phyloP scores from a whole-genome alignment of 2,113 vertebrate species.

The Dasyornis broadbenti region DNA sequence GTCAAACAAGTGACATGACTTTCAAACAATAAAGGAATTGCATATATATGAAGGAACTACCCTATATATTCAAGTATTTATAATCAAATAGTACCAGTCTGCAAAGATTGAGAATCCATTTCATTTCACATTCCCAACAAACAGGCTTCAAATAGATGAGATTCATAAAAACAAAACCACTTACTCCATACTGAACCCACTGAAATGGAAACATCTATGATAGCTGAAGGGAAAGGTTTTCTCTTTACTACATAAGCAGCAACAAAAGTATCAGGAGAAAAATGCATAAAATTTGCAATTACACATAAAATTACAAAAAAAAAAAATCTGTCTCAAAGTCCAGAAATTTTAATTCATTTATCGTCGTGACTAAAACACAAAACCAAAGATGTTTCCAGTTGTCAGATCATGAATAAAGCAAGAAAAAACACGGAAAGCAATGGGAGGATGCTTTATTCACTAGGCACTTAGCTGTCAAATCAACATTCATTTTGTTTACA shows the following conservation, averaged over 20 bases:
- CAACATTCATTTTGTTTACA: slow-evolving; percentile 71
- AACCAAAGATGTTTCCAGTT: slow-evolving; percentile 55
- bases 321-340: background rate
- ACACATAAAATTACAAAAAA: background rate
- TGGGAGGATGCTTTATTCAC: slow-evolving; percentile 46
- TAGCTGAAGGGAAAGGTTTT: background rate
- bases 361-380: background rate
- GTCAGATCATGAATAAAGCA: slow-evolving; percentile 23
- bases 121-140: background rate
- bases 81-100: background rate
- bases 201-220: background rate
- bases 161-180: background rate
- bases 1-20: background rate
- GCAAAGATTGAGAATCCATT: background rate
- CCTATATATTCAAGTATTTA: background rate
- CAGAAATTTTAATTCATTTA: background rate
- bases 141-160: background rate
- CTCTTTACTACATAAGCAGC: background rate
- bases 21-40: background rate
- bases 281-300: background rate
- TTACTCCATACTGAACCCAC: background rate
- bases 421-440: slow-evolving; percentile 17
- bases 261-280: background rate
- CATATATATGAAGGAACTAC: background rate
- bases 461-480: slow-evolving; percentile 75